Evolutionary conservation across 1,140 invertebrate genomes (phyloP).

Genomic region (Brachionus calyciflorus): DNA sequence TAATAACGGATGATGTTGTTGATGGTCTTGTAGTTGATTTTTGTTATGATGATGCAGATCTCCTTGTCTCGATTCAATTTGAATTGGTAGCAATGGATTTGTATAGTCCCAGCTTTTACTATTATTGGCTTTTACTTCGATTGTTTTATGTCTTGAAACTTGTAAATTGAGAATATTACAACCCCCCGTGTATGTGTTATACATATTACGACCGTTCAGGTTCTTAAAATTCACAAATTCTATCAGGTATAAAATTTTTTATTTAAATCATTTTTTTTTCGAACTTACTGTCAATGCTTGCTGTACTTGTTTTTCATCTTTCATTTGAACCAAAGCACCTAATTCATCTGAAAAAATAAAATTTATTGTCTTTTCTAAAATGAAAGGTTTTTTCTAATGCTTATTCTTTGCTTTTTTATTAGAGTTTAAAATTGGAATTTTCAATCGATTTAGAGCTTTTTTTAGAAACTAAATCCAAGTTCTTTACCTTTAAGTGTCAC

Average conservation of each 20-base stretch:
- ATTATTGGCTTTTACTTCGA: conserved; percentile 99
- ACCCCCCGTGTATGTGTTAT: conserved; percentile 97
- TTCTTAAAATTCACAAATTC: background rate
- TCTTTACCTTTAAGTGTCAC: too few species aligned
- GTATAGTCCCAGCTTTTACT: conserved; percentile 98
- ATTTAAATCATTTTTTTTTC: background rate
- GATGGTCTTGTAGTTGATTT: conserved; percentile 2
- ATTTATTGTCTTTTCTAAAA: background rate
- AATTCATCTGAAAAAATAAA: conserved; percentile 69
- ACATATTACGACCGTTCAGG: conserved; percentile 75
- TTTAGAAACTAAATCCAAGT: too few species aligned
- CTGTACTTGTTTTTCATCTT: conserved; percentile 89
- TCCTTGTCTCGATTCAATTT: background rate
- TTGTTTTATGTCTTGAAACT: conserved; percentile 80
- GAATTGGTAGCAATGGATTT: conserved; percentile 63
- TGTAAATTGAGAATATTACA: conserved; percentile 91
- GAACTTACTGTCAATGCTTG: conserved; percentile 73
- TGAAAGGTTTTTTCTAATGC: background rate
- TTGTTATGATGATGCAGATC: background rate
- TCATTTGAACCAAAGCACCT: conserved; percentile 97
- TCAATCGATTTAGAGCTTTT: too few species aligned
- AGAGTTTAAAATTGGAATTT: too few species aligned
- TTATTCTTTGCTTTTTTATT: background rate
- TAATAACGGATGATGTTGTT: background rate
- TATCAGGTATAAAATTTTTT: background rate